Evolutionary conservation across 2,888 invertebrate genomes (phyloP).

Genomic region (Scelioninae gen. 1): DNA sequence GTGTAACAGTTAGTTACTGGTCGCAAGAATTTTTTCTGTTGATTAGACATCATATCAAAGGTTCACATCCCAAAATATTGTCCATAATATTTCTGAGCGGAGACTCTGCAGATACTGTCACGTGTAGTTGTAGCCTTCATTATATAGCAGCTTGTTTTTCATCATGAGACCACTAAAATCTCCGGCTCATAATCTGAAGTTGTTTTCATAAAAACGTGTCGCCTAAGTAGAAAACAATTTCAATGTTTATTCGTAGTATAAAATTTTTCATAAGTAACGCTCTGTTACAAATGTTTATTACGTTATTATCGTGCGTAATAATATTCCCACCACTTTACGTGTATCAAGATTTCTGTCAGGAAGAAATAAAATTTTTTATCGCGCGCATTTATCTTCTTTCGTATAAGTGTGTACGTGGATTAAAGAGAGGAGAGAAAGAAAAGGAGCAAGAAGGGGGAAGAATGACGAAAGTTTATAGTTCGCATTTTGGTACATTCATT

Average conservation of each 20-base stretch:
- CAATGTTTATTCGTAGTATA: conserved; percentile 37
- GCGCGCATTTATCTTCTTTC: conserved; percentile 47
- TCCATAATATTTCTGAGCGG: conserved; percentile 72
- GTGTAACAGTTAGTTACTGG: conserved; percentile 12
- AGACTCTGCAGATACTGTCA: conserved; percentile 72
- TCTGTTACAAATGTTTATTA: conserved; percentile 58
- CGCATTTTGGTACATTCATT: conserved; percentile 45
- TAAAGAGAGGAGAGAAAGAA: conserved; percentile 10
- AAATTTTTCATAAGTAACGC: conserved; percentile 47
- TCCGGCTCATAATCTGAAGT: conserved; percentile 33
- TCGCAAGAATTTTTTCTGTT: neutral
- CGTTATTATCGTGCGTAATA: conserved; percentile 57
- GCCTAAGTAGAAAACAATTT: conserved; percentile 54
- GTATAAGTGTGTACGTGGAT: conserved; percentile 21
- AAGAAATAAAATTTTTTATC: conserved; percentile 61
- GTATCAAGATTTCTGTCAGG: conserved; percentile 62
- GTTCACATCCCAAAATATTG: conserved; percentile 72
- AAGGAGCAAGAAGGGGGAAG: neutral
- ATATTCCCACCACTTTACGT: conserved; percentile 55
- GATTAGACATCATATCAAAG: conserved; percentile 44
- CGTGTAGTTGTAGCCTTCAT: conserved; percentile 12
- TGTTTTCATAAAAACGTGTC: conserved; percentile 52
- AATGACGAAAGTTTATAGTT: conserved; percentile 53
- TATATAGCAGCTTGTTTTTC: conserved; percentile 25
- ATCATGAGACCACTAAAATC: conserved; percentile 30